Evolutionary conservation across 2,888 invertebrate genomes (phyloP).

Genomic region (Himalopsyche japonica): DNA sequence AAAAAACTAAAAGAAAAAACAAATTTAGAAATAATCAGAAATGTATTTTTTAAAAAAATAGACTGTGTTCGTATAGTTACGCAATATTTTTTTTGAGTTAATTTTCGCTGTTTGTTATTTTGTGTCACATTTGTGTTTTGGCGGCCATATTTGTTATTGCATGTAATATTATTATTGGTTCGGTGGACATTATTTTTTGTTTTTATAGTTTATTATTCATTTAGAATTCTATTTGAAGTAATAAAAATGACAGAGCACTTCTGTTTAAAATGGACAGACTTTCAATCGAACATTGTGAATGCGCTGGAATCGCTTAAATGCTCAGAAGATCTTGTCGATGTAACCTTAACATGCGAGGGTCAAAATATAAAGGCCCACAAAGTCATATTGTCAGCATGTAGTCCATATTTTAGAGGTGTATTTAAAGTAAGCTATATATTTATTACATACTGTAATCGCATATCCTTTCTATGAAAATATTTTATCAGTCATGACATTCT

Average conservation of each 20-base stretch:
- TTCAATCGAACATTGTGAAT: slow-evolving; percentile 70
- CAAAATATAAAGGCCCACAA: slow-evolving; percentile 74
- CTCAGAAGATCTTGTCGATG: slow-evolving; percentile 73
- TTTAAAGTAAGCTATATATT: slow-evolving; percentile 61
- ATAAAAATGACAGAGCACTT: slow-evolving; percentile 65
- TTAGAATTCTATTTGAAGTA: not conserved
- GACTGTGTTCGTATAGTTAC: not conserved
- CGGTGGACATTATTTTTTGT: not conserved
- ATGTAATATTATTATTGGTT: not conserved
- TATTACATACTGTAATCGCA: not conserved
- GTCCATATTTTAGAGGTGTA: slow-evolving; percentile 74
- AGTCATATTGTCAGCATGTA: slow-evolving; percentile 75
- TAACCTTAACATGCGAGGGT: slow-evolving; percentile 74
- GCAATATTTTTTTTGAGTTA: not conserved
- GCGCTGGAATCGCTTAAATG: slow-evolving; percentile 71
- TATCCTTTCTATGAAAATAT: not conserved
- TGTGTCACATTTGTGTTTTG: not conserved
- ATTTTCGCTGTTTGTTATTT: not conserved
- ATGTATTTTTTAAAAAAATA: too few species aligned
- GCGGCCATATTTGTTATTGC: not conserved
- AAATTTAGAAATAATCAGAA: too few species aligned
- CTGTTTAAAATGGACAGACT: slow-evolving; percentile 76
- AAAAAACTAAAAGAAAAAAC: too few species aligned
- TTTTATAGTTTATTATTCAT: not conserved
- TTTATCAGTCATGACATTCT: not conserved